Evolutionary conservation across 2,113 vertebrate genomes (phyloP).

Genomic region (Trogon melanurus): DNA sequence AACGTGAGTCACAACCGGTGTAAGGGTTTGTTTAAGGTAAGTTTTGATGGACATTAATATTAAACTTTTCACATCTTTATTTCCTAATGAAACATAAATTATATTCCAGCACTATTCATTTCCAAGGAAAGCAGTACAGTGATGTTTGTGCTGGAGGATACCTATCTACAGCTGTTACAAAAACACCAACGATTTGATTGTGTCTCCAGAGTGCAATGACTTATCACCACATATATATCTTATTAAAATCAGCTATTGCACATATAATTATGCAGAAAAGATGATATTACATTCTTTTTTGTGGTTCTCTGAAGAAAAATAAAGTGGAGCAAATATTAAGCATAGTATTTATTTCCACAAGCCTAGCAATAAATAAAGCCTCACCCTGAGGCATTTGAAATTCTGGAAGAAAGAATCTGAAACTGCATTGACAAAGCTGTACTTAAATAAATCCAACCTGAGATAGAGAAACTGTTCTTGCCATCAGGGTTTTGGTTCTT

Average conservation of each 20-base stretch:
- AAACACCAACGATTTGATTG: background rate
- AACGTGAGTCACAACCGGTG: background rate
- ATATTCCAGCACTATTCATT: background rate
- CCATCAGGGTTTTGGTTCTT: conserved; percentile 95
- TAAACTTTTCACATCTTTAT: background rate
- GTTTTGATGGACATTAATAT: background rate
- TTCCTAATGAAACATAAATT: background rate
- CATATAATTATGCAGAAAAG: background rate
- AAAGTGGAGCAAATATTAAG: background rate
- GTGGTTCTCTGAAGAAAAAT: background rate
- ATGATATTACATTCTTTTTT: background rate
- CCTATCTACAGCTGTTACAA: background rate
- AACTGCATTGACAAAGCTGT: background rate
- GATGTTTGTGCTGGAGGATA: background rate
- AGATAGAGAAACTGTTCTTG: conserved; percentile 91
- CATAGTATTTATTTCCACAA: background rate
- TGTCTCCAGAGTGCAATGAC: background rate
- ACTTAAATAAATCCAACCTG: conserved; percentile 80
- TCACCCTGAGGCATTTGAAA: background rate
- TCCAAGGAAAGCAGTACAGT: background rate
- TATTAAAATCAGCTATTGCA: background rate
- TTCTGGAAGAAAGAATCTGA: background rate
- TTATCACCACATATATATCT: background rate
- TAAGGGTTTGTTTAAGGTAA: background rate
- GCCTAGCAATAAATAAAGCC: background rate